Evolutionary conservation across 1,140 invertebrate genomes (phyloP), one percentile per base, ranked within the genome.

Genomic region (Drosophila miranda): DNA sequence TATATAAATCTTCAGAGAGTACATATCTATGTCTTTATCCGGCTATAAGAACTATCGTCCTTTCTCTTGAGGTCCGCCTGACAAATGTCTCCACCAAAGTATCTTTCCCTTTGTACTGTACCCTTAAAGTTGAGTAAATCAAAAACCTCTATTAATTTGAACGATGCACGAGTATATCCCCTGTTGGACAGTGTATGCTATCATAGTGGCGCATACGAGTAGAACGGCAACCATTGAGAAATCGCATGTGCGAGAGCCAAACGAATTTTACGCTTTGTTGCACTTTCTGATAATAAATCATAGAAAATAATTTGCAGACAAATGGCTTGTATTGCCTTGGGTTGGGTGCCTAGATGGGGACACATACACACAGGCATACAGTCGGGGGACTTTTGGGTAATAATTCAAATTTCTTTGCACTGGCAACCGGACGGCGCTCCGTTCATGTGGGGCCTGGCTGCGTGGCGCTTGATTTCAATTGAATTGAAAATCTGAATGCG

Each of bases 261-360:
- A 76, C 77, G 60, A 87, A 87, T 87, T 87, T 87, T 76, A 82
- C 71, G 82, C 82, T 87, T 87, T 87, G 82, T 87, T 87, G 82
- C 75, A 87, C 51, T 48, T 64, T 76, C 50, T 82, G 82, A 87
- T 88, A 87, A 87, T 87, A 87, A 87, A 87, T 87, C 78, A 87
- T 78, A 78, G 75, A 82, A 78, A 66, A 78, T 77, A 81, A 84
- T 84, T 86, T 77, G 81, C 72, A 80, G 69, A 80, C 71, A 76
- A 80, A 84, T 68, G 73, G 45, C 38, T 16, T 46, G n/a, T 4
- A 26, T n/a, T 30, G 42, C 58, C 51, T 43, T 41, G 66, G 69
- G 3, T 13, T 38, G 11, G 53, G 79, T 13, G 49, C 56, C 60
- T 57, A 58, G 57, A 66, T 42, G 60, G 71, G 56, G 54, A 68